Evolutionary conservation across 2,888 invertebrate genomes (phyloP), one percentile per base, ranked within the genome.

Genomic region (Leptothorax acervorum): DNA sequence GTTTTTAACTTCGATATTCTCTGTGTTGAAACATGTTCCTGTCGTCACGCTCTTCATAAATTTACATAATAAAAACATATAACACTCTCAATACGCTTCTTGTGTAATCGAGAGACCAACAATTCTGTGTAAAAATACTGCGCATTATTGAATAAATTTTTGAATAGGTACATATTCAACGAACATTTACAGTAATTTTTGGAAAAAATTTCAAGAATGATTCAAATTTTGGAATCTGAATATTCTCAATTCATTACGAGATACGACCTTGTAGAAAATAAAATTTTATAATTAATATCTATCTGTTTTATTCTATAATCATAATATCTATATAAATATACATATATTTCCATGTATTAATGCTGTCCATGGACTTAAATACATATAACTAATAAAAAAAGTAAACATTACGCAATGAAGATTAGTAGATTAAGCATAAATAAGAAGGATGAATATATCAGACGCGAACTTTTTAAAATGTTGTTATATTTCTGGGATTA

Each of bases 1-100:
- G 53, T 74, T 53, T 53, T 35, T 55, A 9, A 31, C 57, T 51
- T 23, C 42, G 15, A 28, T 51, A 39, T 73, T 71, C 35, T 35
- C 35, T 35, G 35, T 35, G 55, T 78, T 71, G 39, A 23, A 70
- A 39, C 55, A 31, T 83, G 73, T 82, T 5, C 18, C 1, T n/a
- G 23, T 23, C 3, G 35, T 35, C 6, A 35, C 35, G 35, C 11
- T 65, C 39, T 23, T 23, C 8, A 51, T 51, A 51, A 42, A 63
- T 18, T 9, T 6, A 11, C 23, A 15, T 23, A 57, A n/a, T 48
- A 48, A 65, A 35, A 62, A 18, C 12, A 12, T 12, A 23, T 53
- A n/a, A 42, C 9, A 0, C 9, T 53, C 18, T 35, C 68, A 18
- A 42, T 18, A 73, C 12, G 28, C 8, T 60, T 51, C 35, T 51